These are phyloP conservation scores for Leucophenga montana DNA, from an alignment of 2,888 invertebrate genomes.

Conservation along the genomic window DNA sequence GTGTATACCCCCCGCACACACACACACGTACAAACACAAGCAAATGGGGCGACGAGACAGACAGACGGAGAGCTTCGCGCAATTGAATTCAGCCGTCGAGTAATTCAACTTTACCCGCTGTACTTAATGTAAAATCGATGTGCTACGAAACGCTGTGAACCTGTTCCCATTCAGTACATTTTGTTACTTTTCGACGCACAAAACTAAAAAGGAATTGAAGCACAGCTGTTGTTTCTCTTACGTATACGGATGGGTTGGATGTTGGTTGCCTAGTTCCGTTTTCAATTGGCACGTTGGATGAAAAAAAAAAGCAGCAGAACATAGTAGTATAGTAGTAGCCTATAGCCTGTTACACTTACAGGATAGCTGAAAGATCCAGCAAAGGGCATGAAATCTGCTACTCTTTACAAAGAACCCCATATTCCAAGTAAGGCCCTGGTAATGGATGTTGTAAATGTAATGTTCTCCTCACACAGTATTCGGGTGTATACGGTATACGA, in stretches of 20 bases:
- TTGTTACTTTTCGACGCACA: constrained; percentile 69
- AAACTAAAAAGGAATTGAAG: constrained; percentile 25
- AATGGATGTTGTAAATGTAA: constrained; percentile 2
- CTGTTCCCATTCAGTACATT: constrained; percentile 73
- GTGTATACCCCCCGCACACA: constrained; percentile 16
- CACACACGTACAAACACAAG: constrained; percentile 20
- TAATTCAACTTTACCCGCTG: constrained; percentile 47
- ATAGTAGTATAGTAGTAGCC: neutral
- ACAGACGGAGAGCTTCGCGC: constrained; percentile 20
- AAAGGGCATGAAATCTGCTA: neutral
- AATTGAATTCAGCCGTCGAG: constrained; percentile 38
- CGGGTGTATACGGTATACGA: neutral
- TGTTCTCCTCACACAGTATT: neutral
- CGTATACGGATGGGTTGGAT: constrained; percentile 33
- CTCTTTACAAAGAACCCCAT: neutral
- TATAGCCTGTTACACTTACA: too few relatives aligned
- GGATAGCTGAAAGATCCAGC: too few relatives aligned
- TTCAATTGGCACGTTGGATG: neutral
- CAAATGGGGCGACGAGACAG: constrained; percentile 8
- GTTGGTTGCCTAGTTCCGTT: neutral
- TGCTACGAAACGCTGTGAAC: constrained; percentile 64
- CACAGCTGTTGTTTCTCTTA: constrained; percentile 16
- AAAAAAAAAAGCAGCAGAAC: neutral
- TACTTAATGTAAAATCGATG: constrained; percentile 70
- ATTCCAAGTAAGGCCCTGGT: neutral